Conservation (phyloP, 2,797 vertebrate genomes). For the Scomberomorus guttatus region DNA sequence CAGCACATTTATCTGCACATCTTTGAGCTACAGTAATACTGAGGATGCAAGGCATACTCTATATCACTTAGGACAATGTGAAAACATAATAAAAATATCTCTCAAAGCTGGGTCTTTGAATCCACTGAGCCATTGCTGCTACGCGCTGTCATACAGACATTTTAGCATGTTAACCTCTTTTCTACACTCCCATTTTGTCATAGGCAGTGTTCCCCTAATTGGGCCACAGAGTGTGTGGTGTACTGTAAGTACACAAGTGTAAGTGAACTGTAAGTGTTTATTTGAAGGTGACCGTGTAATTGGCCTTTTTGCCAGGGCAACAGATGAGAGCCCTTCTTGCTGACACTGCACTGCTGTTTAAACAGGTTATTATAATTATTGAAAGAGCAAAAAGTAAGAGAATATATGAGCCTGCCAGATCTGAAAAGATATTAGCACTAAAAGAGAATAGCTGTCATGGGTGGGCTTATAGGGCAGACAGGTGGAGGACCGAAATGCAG, state of each 20-base stretch:
- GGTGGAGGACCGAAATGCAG: too few species aligned
- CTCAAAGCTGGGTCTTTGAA: not conserved
- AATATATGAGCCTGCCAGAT: conserved; percentile 11
- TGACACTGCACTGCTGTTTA: conserved; percentile 33
- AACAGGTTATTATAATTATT: conserved; percentile 38
- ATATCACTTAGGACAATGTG: not conserved
- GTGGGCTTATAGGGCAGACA: too few species aligned
- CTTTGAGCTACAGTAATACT: not conserved
- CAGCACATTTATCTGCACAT: conserved; percentile 5
- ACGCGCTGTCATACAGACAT: conserved; percentile 5
- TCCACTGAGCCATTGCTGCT: not conserved
- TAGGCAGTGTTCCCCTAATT: conserved; percentile 67
- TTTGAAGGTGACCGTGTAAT: conserved; percentile 43
- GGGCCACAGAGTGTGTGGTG: too few species aligned
- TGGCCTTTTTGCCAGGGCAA: conserved; percentile 33
- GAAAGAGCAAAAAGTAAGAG: conserved; percentile 9
- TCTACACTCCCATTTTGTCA: conserved; percentile 64
- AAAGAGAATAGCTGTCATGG: conserved; percentile 4
- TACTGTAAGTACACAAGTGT: too few species aligned
- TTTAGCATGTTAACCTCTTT: conserved; percentile 45
- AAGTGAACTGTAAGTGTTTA: conserved; percentile 28
- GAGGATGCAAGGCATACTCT: not conserved
- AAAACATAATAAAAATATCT: not conserved
- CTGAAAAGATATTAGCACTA: conserved; percentile 6
- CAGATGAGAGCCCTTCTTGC: conserved; percentile 22